A percentile compares a stretch with the other conserved stretches of the same genome.
Evolutionary conservation across 1,140 invertebrate species (phyloP).

Genomic region (Panulirus ornatus): DNA sequence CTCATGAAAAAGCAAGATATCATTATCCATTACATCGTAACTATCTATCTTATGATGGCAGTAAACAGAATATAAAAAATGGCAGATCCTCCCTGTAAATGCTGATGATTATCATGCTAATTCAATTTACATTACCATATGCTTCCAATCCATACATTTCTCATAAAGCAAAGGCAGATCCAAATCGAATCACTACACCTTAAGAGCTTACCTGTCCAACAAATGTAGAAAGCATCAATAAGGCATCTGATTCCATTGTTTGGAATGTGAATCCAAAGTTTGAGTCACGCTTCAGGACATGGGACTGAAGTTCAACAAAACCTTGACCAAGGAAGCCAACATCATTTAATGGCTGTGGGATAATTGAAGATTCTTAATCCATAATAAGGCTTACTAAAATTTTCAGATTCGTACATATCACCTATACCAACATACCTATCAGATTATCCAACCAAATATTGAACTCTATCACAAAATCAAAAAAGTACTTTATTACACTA

Average conservation of each 20-base stretch:
- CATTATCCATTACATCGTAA: no score
- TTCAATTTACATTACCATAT: no score
- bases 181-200: background rate
- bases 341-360: constrained; percentile 80
- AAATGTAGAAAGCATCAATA: constrained; percentile 86
- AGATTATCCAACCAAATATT: background rate
- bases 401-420: background rate
- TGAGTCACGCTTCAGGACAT: constrained; percentile 83
- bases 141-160: no score
- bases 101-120: background rate
- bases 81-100: background rate
- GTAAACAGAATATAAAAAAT: no score
- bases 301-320: constrained; percentile 86
- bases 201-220: constrained; percentile 75
- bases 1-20: no score
- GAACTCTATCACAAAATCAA: background rate
- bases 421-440: background rate
- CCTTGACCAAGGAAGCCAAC: constrained; percentile 89
- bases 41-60: no score
- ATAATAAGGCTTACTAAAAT: background rate
- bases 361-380: background rate
- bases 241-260: constrained; percentile 84
- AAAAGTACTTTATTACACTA: no score
- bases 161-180: no score
- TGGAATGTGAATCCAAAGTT: constrained; percentile 88